phyloP scores from a whole-genome alignment of 1,140 invertebrate genomes.

The Drosophila ficusphila region DNA sequence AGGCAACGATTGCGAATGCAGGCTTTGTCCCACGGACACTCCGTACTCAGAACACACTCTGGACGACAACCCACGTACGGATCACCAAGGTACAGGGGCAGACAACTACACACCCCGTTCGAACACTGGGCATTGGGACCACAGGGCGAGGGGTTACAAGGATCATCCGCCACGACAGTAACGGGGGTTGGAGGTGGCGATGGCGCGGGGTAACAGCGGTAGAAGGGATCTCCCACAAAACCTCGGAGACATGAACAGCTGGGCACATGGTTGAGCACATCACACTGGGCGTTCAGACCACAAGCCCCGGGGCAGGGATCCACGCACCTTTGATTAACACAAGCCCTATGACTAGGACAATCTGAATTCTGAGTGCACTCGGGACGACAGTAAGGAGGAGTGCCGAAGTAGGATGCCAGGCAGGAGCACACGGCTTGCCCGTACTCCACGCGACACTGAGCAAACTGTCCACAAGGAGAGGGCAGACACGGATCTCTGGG shows the following conservation, averaged over 20 bases:
- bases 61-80: slow-evolving; percentile 90
- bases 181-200: slow-evolving; percentile 85
- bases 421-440: slow-evolving; percentile 89
- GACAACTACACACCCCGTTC: slow-evolving; percentile 84
- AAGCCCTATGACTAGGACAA: slow-evolving; percentile 89
- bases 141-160: slow-evolving; percentile 90
- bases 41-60: slow-evolving; percentile 93
- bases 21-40: slow-evolving; percentile 89
- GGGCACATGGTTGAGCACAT: slow-evolving; percentile 90
- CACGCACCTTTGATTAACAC: slow-evolving; percentile 92
- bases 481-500: slow-evolving; percentile 87
- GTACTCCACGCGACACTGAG: slow-evolving; percentile 84
- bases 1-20: slow-evolving; percentile 90
- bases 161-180: slow-evolving; percentile 87
- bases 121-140: slow-evolving; percentile 91
- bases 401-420: slow-evolving; percentile 88
- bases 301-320: slow-evolving; percentile 93
- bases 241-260: slow-evolving; percentile 89
- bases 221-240: slow-evolving; percentile 88
- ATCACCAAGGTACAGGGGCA: slow-evolving; percentile 90
- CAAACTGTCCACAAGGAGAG: slow-evolving; percentile 91
- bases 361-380: slow-evolving; percentile 90
- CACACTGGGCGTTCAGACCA: slow-evolving; percentile 90
- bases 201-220: slow-evolving; percentile 85
- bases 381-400: slow-evolving; percentile 89